phyloP scores from a whole-genome alignment of 2,113 vertebrate genomes.

The Tyrannus savana region DNA sequence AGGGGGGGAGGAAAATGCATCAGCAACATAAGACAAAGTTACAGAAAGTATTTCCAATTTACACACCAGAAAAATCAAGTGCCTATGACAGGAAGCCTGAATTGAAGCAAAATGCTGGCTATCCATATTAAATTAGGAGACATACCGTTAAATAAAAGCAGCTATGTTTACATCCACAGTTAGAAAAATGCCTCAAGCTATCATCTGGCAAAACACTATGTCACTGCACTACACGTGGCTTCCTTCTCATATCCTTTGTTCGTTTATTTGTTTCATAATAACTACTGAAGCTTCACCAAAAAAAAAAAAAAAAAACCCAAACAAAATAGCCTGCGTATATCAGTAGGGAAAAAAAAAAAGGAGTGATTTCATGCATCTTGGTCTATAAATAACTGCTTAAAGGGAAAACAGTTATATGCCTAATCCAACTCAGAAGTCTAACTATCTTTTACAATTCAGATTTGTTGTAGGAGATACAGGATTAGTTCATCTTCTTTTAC shows the following conservation, averaged over 20 bases:
- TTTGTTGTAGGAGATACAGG: not conserved
- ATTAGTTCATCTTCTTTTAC: not conserved
- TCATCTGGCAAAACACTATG: conserved; percentile 35
- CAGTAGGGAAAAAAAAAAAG: not conserved
- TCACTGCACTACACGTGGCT: not conserved
- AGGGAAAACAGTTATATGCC: not conserved
- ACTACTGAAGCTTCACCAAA: not conserved
- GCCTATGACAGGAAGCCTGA: conserved; percentile 1
- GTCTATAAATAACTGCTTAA: not conserved
- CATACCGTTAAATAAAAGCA: conserved; percentile 14
- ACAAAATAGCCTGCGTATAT: not conserved
- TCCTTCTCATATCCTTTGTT: conserved; percentile 31
- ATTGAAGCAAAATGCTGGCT: not conserved
- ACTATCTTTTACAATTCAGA: not conserved
- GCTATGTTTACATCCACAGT: not conserved
- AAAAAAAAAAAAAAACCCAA: not conserved
- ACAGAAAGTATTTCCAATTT: not conserved
- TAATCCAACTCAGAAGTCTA: not conserved
- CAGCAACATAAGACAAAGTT: not conserved
- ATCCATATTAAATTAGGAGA: conserved; percentile 13
- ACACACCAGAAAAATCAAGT: not conserved
- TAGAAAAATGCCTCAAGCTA: conserved; percentile 32
- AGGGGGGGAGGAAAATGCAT: not conserved
- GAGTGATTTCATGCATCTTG: not conserved
- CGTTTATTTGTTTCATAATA: conserved; percentile 19